Percentiles rank a stretch among this genome's conserved stretches.
These are phyloP conservation scores for Sebastes oblongus DNA, from an alignment of 2,797 vertebrate species.

Conservation along the genomic window DNA sequence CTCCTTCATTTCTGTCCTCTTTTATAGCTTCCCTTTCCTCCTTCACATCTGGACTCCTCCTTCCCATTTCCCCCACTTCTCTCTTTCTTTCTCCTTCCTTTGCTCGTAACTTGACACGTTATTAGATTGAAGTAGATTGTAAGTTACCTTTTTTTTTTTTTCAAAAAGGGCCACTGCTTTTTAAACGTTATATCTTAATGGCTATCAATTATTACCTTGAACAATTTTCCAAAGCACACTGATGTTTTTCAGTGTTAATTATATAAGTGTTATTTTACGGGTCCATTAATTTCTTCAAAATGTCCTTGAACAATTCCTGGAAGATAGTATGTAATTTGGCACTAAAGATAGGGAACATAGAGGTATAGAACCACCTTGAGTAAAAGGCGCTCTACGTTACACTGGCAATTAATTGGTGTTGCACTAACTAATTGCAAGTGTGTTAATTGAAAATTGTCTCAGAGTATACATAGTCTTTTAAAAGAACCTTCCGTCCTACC, in stretches of 20 bases:
- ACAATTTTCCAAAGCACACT: neutral
- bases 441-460: neutral
- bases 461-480: neutral
- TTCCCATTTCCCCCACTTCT: too few relatives aligned
- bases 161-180: neutral
- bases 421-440: neutral
- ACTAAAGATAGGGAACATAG: neutral
- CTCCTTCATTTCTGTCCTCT: neutral
- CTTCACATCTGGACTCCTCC: neutral
- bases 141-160: too few relatives aligned
- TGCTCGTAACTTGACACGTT: neutral
- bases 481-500: too few relatives aligned
- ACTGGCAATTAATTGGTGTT: neutral
- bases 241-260: neutral
- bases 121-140: neutral
- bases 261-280: neutral
- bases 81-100: neutral
- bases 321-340: neutral
- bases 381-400: neutral
- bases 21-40: neutral
- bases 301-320: neutral
- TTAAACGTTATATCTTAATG: neutral
- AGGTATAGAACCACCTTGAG: neutral
- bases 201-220: neutral
- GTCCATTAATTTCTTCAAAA: neutral